phyloP scores from a whole-genome alignment of 2,797 vertebrate genomes.

The Rhabdomys pumilio region DNA sequence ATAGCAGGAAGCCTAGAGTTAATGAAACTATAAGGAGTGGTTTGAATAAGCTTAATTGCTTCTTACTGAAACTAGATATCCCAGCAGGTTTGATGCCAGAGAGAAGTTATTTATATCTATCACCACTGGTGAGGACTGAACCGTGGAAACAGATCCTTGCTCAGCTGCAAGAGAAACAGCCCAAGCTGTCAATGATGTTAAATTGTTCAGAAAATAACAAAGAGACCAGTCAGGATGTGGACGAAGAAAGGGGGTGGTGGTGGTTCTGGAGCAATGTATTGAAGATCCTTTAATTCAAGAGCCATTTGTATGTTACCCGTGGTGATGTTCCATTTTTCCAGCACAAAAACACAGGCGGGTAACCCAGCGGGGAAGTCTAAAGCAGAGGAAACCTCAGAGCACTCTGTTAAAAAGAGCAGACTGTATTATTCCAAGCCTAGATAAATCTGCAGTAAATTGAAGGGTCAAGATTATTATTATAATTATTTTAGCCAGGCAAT shows the following conservation, averaged over 20 bases:
- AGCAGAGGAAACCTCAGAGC: conserved; percentile 85
- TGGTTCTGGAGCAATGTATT: conserved; percentile 76
- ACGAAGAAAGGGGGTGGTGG: conserved; percentile 88
- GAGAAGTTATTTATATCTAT: conserved; percentile 93
- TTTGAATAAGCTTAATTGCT: conserved; percentile 89
- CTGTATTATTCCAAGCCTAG: conserved; percentile 91
- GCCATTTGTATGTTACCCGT: conserved; percentile 89
- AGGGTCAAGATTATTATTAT: neutral
- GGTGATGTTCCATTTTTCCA: conserved; percentile 95
- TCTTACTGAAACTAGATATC: conserved; percentile 94
- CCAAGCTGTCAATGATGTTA: conserved; percentile 86
- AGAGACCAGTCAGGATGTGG: conserved; percentile 89
- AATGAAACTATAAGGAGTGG: conserved; percentile 85
- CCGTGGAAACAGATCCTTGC: conserved; percentile 92
- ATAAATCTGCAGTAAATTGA: conserved; percentile 80
- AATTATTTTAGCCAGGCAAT: no score
- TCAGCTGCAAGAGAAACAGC: conserved; percentile 90
- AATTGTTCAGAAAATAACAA: conserved; percentile 68
- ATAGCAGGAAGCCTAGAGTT: conserved; percentile 88
- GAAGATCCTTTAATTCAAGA: conserved; percentile 90
- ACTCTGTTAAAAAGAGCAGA: conserved; percentile 89
- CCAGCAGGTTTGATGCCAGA: conserved; percentile 95
- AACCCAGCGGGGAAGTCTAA: conserved; percentile 88
- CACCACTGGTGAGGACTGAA: conserved; percentile 89
- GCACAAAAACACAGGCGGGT: conserved; percentile 90